Base-by-base conservation (phyloP, 2,888 invertebrate species). In the Apamea epomidion region DNA sequence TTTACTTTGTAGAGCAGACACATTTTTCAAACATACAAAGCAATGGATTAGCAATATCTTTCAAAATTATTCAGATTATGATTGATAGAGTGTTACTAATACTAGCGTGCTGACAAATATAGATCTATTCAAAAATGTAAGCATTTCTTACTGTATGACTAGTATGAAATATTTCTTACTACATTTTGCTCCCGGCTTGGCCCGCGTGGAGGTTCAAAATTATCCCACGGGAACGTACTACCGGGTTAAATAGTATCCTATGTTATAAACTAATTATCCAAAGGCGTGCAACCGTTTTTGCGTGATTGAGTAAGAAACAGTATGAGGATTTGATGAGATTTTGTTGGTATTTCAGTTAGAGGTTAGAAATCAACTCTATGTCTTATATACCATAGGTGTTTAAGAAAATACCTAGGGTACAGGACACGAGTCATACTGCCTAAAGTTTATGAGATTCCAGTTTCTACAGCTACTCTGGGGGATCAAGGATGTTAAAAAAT, bases 371-470 rank as follows among this genome's bases (percentile, higher is more conserved):
- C 37, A 25, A 21, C 14, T 37, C 21, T 12, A 65, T 65, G 65
- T 14, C 3, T 65, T 14, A 37, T 25, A 42, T 25, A 25, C 37
- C 25, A 67, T 7, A 16, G 1, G 8, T 67, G 37, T 16, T 37
- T 42, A 25, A 67, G 25, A 42, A 25, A 16, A 67, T 42, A 37
- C 8, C 37, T 16, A 37, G 21, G 32, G 21, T 21, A 18, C 8
- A 62, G 29, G 12, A 21, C 21, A 21, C 18, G 37, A 72, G 37
- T n/a, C 6, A n/a, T n/a, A 18, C 6, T 75, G 18, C n/a, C 21
- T 18, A 62, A 21, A 32, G 37, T 48, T 76, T 75, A 62, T 37
- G n/a, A 76, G n/a, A 37, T 25, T 37, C n/a, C 6, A 76, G 60
- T 62, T 48, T 62, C 12, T 75, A 51, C 16, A 32, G 8, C 25